Evolutionary conservation across 2,113 vertebrate species (phyloP), one percentile per base, ranked within the genome.

Genomic region (Haliaeetus leucogaster): DNA sequence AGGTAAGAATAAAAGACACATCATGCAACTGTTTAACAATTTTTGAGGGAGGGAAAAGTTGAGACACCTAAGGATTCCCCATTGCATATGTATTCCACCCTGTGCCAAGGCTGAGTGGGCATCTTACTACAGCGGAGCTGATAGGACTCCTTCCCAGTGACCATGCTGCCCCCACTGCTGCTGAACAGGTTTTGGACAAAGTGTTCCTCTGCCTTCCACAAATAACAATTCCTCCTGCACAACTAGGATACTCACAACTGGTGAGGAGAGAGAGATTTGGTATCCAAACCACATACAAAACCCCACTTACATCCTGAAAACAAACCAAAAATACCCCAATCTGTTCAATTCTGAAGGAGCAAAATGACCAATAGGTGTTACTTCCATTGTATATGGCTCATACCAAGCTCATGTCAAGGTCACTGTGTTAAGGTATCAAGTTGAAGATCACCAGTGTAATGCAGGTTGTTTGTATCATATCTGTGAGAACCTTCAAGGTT

Each of bases 81-180:
- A 8, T 6, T 61, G 32, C 7, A 7, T 45, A 30, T 25, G 6
- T 61, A 66, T 66, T 61, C 26, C 7, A 66, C 7, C 19, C 10
- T 40, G 8, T 9, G 17, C 12, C 12, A 29, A 67, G 36, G 52
- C 17, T 76, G n/a, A 73, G 40, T 0, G 1, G 10, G 9, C 26
- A 55, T 16, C 38, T 71, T 66, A 38, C 30, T 26, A 11, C 15
- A 29, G 13, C 0, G 1, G 61, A 56, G 12, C 12, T 18, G 7
- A 4, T 58, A 17, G 55, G 67, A 48, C 5, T 18, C 10, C 5
- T 10, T 48, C 20, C 27, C 7, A 21, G 0, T 38, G n/a, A 82
- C 14, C 16, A 29, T 38, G n/a, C 11, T 78, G 10, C 8, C 13
- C 26, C 36, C 6, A 15, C 47, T 42, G 27, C 10, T 36, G 40